A percentile compares a stretch with the other conserved stretches of the same genome.
Evolutionary conservation across 1,140 invertebrate genomes (phyloP).

Genomic region (Drosophila saltans): DNA sequence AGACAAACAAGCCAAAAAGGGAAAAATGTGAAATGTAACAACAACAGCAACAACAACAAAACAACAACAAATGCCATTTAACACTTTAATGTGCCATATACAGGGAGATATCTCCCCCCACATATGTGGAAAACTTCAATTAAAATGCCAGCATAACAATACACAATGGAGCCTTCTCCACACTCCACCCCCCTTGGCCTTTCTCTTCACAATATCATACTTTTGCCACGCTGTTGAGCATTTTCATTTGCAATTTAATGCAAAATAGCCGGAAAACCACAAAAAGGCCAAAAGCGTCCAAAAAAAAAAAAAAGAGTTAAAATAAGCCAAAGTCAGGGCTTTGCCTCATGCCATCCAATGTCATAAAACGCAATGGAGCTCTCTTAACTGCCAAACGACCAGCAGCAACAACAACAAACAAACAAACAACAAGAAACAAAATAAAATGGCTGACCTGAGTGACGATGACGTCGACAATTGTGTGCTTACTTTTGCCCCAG

Average conservation of each 20-base stretch:
- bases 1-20: constrained; percentile 8
- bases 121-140: constrained; percentile 55
- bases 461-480: constrained; percentile 60
- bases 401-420: constrained; percentile 31
- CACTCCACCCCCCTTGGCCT: background rate
- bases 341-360: constrained; percentile 24
- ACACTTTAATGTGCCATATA: constrained; percentile 56
- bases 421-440: constrained; percentile 18
- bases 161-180: constrained; percentile 36
- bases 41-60: constrained; percentile 16
- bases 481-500: constrained; percentile 22
- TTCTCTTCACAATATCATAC: background rate
- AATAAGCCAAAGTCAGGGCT: constrained; percentile 37
- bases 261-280: constrained; percentile 64
- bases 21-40: background rate
- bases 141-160: constrained; percentile 64
- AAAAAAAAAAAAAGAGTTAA: constrained; percentile 21
- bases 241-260: constrained; percentile 65
- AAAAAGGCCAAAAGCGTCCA: constrained; percentile 49
- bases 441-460: constrained; percentile 47
- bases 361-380: constrained; percentile 67
- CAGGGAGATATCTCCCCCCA: constrained; percentile 2
- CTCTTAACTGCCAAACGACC: constrained; percentile 43
- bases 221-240: constrained; percentile 15
- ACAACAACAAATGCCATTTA: constrained; percentile 52